Percentiles rank a stretch among this genome's conserved stretches.
Evolutionary conservation across 2,888 invertebrate species (phyloP).

Genomic region (Sinopyrophorus schimmeli): DNA sequence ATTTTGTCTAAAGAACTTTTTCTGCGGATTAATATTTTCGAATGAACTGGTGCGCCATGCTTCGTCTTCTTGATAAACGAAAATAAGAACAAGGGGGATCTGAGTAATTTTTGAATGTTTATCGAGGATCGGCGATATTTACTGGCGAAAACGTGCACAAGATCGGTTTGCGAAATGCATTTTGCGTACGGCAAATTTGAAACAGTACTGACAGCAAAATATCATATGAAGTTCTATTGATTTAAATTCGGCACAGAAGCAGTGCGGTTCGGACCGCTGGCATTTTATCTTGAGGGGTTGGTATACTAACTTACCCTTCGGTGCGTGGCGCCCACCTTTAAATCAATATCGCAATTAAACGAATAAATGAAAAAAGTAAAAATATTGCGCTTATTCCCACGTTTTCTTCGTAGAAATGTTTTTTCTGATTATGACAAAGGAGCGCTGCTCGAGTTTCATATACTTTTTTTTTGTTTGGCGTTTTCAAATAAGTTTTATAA

Average conservation of each 20-base stretch:
- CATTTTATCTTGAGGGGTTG: constrained; percentile 37
- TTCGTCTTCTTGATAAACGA: neutral
- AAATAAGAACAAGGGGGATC: too few relatives aligned
- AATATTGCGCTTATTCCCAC: too few relatives aligned
- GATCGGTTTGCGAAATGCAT: neutral
- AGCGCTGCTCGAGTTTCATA: too few relatives aligned
- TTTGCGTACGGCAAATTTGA: constrained; percentile 10
- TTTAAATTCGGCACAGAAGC: constrained; percentile 29
- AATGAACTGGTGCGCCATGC: neutral
- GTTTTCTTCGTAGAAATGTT: neutral
- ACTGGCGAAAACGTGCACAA: too few relatives aligned
- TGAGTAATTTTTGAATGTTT: too few relatives aligned
- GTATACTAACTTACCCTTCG: constrained; percentile 33
- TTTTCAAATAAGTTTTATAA: too few relatives aligned
- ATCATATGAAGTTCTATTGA: constrained; percentile 29
- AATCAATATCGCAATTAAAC: constrained; percentile 38
- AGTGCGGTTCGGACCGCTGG: constrained; percentile 27
- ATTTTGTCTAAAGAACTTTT: constrained; percentile 51
- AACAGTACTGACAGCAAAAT: constrained; percentile 8
- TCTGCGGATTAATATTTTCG: neutral
- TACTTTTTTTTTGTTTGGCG: too few relatives aligned
- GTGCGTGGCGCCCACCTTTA: constrained; percentile 39
- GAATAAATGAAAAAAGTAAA: constrained; percentile 7
- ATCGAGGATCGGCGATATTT: too few relatives aligned
- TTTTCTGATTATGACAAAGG: too few relatives aligned